phyloP scores from a whole-genome alignment of 2,797 vertebrate genomes.

The Pempheris klunzingeri region DNA sequence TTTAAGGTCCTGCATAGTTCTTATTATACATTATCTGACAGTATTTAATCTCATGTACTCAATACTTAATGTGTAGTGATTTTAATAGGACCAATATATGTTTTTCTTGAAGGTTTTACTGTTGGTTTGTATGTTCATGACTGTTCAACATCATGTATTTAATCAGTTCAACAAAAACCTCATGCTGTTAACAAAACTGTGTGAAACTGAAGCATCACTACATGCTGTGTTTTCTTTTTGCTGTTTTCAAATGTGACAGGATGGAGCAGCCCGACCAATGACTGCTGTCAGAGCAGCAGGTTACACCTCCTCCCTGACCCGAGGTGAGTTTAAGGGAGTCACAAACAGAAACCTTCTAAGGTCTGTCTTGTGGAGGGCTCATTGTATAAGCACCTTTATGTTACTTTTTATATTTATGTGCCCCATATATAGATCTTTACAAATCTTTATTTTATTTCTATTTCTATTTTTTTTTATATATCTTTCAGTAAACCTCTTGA shows the following conservation, averaged over 20 bases:
- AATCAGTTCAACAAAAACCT: background rate
- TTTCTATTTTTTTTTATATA: no score
- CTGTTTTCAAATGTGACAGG: slow-evolving; percentile 78
- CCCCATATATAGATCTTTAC: no score
- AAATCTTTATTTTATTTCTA: no score
- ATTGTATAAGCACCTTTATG: no score
- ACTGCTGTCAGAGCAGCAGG: slow-evolving; percentile 96
- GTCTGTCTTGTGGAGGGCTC: no score
- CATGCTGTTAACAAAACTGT: background rate
- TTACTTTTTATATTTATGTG: no score
- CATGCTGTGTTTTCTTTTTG: background rate
- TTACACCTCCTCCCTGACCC: slow-evolving; percentile 89
- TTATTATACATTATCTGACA: background rate
- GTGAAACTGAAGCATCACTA: background rate
- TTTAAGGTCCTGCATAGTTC: background rate
- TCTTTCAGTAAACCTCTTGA: no score
- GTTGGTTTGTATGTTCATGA: background rate
- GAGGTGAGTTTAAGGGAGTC: slow-evolving; percentile 81
- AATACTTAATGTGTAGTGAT: background rate
- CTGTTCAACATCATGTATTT: background rate
- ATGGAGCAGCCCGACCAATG: slow-evolving; percentile 93
- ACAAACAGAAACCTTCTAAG: background rate
- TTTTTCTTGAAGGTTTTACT: background rate
- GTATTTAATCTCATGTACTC: background rate
- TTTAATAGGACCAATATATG: background rate